A percentile compares a stretch with the other conserved stretches of the same genome.
Conservation (phyloP, 1,140 invertebrate species). For the Homarus americanus region DNA sequence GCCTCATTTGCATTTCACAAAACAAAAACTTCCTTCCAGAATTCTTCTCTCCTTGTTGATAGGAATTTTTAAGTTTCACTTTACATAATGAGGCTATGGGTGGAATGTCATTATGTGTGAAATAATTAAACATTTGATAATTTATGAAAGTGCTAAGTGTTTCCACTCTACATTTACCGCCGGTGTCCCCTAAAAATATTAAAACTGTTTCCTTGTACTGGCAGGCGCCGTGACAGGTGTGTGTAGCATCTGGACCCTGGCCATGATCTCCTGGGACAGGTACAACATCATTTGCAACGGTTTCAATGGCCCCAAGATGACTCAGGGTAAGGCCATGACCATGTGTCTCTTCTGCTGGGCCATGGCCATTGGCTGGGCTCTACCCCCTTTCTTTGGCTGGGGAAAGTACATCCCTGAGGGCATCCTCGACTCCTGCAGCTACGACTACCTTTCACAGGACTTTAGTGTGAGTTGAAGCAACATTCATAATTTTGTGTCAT, state of each 20-base stretch:
- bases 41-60: too few species aligned
- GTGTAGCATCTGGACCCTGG: conserved; percentile 76
- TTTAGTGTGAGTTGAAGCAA: conserved; percentile 45
- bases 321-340: conserved; percentile 71
- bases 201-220: too few species aligned
- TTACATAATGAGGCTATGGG: too few species aligned
- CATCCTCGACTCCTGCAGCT: conserved; percentile 76
- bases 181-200: too few species aligned
- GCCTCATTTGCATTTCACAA: too few species aligned
- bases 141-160: too few species aligned
- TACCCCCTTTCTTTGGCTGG: conserved; percentile 76
- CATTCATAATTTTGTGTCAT: neutral
- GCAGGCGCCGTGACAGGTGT: conserved; percentile 76
- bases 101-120: too few species aligned
- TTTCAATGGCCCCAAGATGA: conserved; percentile 76
- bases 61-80: too few species aligned
- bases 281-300: conserved; percentile 77
- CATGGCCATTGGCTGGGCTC: conserved; percentile 75
- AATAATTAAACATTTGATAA: too few species aligned
- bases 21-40: too few species aligned
- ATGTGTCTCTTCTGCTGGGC: conserved; percentile 76
- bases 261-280: conserved; percentile 77
- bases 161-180: too few species aligned
- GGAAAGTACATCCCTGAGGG: conserved; percentile 76
- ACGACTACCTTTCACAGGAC: conserved; percentile 76